A percentile compares a stretch with the other conserved stretches of the same genome.
Evolutionary conservation across 2,888 invertebrate species (phyloP).

Genomic region (Drosophila lacicola): DNA sequence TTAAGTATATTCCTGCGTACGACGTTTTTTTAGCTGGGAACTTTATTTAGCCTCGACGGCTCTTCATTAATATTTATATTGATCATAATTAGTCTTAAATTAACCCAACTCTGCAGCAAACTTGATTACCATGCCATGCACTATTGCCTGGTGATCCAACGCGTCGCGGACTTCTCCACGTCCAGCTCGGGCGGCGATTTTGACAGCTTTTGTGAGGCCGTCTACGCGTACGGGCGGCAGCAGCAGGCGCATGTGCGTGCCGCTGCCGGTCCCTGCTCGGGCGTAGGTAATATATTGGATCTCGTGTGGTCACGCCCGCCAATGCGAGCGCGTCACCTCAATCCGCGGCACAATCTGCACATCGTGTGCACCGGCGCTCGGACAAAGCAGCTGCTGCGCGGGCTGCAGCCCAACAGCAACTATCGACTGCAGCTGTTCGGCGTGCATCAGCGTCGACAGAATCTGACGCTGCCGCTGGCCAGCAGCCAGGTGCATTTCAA

Average conservation of each 20-base stretch:
- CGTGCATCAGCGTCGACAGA: constrained; percentile 83
- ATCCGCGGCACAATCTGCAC: constrained; percentile 67
- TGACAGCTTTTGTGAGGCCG: constrained; percentile 62
- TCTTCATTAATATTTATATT: background rate
- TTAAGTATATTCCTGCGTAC: too few relatives aligned
- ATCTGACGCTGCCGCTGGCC: constrained; percentile 82
- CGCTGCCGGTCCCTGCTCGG: constrained; percentile 37
- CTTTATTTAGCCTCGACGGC: too few relatives aligned
- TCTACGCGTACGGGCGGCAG: constrained; percentile 57
- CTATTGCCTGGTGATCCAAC: constrained; percentile 83
- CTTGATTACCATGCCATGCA: constrained; percentile 84
- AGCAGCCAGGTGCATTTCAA: constrained; percentile 82
- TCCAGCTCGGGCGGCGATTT: constrained; percentile 62
- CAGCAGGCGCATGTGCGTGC: constrained; percentile 27
- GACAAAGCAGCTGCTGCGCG: constrained; percentile 82
- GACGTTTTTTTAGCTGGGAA: too few relatives aligned
- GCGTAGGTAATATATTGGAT: constrained; percentile 68
- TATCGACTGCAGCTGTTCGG: constrained; percentile 84
- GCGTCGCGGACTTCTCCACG: constrained; percentile 55
- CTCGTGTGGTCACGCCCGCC: constrained; percentile 78
- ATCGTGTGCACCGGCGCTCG: constrained; percentile 84
- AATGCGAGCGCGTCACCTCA: constrained; percentile 77
- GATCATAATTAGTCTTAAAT: too few relatives aligned
- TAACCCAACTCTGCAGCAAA: constrained; percentile 69
- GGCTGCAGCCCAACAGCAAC: constrained; percentile 79